These are phyloP conservation scores for Laticauda laticaudata DNA, from an alignment of 2,113 vertebrate genomes.

Conservation along the genomic window DNA sequence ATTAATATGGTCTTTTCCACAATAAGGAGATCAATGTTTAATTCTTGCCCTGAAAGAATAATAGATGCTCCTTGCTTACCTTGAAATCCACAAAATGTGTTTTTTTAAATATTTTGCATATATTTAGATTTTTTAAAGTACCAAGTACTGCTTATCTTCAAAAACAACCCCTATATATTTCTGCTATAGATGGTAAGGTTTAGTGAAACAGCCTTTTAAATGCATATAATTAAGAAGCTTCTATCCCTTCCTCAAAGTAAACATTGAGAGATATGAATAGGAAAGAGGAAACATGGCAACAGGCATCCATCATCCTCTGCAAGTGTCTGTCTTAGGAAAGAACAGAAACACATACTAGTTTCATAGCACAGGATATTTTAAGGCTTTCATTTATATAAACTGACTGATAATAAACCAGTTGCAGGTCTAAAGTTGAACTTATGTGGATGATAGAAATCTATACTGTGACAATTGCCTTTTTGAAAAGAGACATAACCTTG, in stretches of 20 bases:
- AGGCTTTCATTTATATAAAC: neutral
- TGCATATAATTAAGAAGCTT: neutral
- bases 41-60: neutral
- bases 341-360: neutral
- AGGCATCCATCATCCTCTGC: neutral
- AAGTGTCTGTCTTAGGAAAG: neutral
- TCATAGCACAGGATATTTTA: neutral
- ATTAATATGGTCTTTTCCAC: neutral
- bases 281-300: neutral
- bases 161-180: neutral
- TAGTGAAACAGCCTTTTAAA: neutral
- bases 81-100: neutral
- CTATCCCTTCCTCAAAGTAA: neutral
- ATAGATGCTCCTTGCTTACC: neutral
- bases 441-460: neutral
- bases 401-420: neutral
- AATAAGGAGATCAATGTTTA: neutral
- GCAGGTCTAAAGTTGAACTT: neutral
- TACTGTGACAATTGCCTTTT: neutral
- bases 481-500: neutral
- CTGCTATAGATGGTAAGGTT: neutral
- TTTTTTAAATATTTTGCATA: neutral
- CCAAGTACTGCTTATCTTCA: neutral
- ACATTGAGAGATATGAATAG: neutral
- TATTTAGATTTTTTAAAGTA: neutral